Conservation (phyloP, 2,113 vertebrate genomes). For the Columbina picui region DNA sequence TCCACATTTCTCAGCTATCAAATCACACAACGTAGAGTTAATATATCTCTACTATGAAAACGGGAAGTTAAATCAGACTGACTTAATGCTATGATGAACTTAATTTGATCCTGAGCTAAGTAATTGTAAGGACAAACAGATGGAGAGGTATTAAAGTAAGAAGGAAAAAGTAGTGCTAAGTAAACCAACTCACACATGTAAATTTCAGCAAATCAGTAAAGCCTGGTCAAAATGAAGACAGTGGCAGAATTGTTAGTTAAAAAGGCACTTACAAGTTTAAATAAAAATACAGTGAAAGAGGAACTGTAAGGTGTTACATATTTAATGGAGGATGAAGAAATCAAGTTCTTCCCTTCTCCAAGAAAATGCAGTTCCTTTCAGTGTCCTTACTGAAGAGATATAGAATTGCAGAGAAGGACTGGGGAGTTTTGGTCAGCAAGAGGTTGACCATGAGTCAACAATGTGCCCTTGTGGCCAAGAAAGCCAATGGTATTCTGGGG, state of each 20-base stretch:
- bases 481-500: too few species aligned
- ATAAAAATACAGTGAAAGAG: not conserved
- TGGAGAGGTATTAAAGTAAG: not conserved
- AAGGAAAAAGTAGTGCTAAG: not conserved
- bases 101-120: not conserved
- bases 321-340: not conserved
- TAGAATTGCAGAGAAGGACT: too few species aligned
- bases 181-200: not conserved
- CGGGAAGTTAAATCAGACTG: not conserved
- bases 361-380: not conserved
- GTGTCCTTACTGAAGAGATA: not conserved
- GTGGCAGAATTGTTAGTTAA: not conserved
- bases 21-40: not conserved
- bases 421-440: too few species aligned
- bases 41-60: not conserved
- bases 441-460: too few species aligned
- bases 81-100: not conserved
- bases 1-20: not conserved
- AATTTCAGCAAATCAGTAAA: not conserved
- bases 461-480: too few species aligned
- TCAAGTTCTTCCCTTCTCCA: not conserved
- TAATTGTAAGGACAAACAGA: not conserved
- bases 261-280: not conserved
- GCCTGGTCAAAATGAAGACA: not conserved
- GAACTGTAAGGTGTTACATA: not conserved